Evolutionary conservation across 1,140 invertebrate genomes (phyloP).

Genomic region (Gryllus bimaculatus): DNA sequence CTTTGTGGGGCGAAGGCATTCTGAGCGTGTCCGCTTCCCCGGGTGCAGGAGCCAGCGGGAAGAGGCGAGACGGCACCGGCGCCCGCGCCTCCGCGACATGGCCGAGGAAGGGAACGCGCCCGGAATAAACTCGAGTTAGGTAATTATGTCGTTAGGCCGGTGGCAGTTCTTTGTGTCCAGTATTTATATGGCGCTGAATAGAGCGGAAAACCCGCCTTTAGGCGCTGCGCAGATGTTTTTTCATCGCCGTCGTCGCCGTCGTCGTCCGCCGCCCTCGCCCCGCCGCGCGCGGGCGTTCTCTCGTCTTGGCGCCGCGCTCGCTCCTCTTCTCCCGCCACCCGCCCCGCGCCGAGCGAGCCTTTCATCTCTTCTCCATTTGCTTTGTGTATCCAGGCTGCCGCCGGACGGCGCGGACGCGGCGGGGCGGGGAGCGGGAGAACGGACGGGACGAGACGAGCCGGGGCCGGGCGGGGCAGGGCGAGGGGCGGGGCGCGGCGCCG

Average conservation of each 20-base stretch:
- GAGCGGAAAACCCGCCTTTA: background rate
- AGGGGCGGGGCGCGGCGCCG: background rate
- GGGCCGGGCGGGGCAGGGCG: background rate
- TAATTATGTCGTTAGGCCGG: slow-evolving; percentile 3
- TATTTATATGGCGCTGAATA: slow-evolving; percentile 5
- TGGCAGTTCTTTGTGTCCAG: background rate
- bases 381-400: slow-evolving; percentile 2
- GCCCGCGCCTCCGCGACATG: background rate
- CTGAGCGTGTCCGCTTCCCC: too few relatives aligned
- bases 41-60: too few relatives aligned
- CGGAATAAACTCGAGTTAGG: slow-evolving; percentile 9
- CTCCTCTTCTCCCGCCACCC: slow-evolving; percentile 13
- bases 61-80: too few relatives aligned
- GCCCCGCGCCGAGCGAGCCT: background rate
- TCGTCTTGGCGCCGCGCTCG: slow-evolving; percentile 9
- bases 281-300: slow-evolving; percentile 8
- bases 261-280: slow-evolving; percentile 10
- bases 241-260: slow-evolving; percentile 18
- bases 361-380: background rate
- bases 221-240: slow-evolving; percentile 2
- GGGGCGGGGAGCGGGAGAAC: background rate
- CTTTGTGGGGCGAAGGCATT: too few relatives aligned
- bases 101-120: background rate
- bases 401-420: too few relatives aligned
- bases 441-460: too few relatives aligned